Conservation (phyloP, 2,888 invertebrate species). For the Electrophaes corylata region DNA sequence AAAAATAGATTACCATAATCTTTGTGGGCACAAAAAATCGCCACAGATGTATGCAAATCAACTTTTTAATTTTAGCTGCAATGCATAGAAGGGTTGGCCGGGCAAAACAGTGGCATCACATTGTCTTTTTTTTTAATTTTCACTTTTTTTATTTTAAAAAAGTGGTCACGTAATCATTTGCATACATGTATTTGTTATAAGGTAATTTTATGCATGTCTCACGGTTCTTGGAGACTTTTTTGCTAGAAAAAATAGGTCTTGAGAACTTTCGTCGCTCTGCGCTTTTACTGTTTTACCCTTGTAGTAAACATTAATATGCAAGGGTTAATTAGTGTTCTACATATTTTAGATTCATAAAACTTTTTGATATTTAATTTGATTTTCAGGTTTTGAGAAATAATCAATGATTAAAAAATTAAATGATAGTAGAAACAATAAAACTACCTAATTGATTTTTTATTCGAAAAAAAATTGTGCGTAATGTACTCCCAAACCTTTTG, state of each 20-base stretch:
- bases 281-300: slow-evolving; percentile 26
- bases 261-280: slow-evolving; percentile 34
- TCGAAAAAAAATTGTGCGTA: too few species aligned
- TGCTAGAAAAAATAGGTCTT: slow-evolving; percentile 45
- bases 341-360: background rate
- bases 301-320: slow-evolving; percentile 20
- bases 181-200: slow-evolving; percentile 57
- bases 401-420: too few species aligned
- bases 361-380: background rate
- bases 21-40: slow-evolving; percentile 71
- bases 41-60: slow-evolving; percentile 76
- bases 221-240: slow-evolving; percentile 61
- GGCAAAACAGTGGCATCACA: slow-evolving; percentile 51
- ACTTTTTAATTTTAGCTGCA: slow-evolving; percentile 48
- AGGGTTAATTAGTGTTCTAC: background rate
- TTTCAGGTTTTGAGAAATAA: background rate
- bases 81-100: slow-evolving; percentile 57
- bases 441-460: too few species aligned
- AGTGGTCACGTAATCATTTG: slow-evolving; percentile 75
- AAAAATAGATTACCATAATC: slow-evolving; percentile 80
- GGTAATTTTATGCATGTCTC: slow-evolving; percentile 75
- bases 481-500: too few species aligned
- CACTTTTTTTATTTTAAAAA: slow-evolving; percentile 58
- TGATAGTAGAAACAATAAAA: too few species aligned
- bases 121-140: slow-evolving; percentile 55